Evolutionary conservation across 92 coral and sea anemone genomes (phyloP).

Genomic region (Epizoanthus fatuus): DNA sequence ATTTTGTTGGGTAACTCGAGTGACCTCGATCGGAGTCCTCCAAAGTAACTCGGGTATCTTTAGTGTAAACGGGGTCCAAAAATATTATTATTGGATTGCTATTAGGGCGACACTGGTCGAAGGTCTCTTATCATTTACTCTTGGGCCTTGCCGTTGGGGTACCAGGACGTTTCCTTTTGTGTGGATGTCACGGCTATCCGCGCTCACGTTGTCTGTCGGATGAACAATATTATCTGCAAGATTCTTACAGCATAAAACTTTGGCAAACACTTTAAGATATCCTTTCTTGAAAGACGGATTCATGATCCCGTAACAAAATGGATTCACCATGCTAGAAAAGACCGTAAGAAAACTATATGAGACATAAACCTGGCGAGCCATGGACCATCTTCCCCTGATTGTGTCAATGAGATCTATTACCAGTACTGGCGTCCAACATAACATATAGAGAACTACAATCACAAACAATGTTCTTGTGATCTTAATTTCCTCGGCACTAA

Average conservation of each 20-base stretch:
- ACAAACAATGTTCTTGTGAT: conserved; percentile 38
- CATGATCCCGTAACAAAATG: conserved; percentile 33
- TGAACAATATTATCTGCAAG: too few species aligned
- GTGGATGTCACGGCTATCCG: too few species aligned
- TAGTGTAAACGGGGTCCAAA: background rate
- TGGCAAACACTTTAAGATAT: conserved; percentile 7
- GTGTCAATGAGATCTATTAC: conserved; percentile 22
- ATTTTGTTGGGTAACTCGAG: too few species aligned
- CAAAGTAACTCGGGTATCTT: background rate
- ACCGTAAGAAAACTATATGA: conserved; percentile 25
- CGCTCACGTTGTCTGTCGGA: too few species aligned
- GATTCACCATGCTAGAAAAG: conserved; percentile 42
- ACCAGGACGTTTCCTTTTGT: background rate
- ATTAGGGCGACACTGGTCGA: background rate
- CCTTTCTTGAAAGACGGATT: conserved; percentile 30
- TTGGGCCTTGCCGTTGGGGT: background rate
- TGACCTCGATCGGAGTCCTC: background rate
- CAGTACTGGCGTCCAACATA: conserved; percentile 26
- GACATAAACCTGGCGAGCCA: conserved; percentile 7
- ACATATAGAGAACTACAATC: conserved; percentile 30
- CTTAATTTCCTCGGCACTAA: conserved; percentile 35
- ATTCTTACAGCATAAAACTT: conserved; percentile 10
- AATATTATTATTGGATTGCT: background rate
- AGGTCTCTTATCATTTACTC: background rate
- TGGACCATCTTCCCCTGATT: conserved; percentile 33